Evolutionary conservation across 2,888 invertebrate species (phyloP).

Genomic region (Sisyra nigra): DNA sequence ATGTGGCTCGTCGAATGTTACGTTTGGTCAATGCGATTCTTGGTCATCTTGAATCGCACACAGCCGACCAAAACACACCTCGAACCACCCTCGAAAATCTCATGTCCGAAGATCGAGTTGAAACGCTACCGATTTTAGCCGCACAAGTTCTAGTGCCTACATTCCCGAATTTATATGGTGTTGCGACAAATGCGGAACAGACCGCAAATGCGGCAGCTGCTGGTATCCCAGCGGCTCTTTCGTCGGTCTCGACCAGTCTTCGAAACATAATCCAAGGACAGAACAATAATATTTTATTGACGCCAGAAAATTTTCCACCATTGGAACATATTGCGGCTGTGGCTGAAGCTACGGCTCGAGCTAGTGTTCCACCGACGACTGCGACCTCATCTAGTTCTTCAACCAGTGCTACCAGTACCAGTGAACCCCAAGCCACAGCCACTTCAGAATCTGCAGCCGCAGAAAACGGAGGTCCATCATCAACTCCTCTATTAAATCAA

Average conservation of each 20-base stretch:
- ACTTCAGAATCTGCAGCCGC: neutral
- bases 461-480: too few relatives aligned
- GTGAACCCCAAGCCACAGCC: neutral
- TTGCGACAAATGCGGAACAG: neutral
- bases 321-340: neutral
- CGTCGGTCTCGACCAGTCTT: slow-evolving; percentile 6
- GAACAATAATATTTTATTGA: slow-evolving; percentile 5
- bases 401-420: too few relatives aligned
- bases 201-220: slow-evolving; percentile 6
- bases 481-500: too few relatives aligned
- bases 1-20: slow-evolving; percentile 33
- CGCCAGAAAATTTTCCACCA: too few relatives aligned
- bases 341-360: neutral
- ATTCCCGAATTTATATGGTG: slow-evolving; percentile 3
- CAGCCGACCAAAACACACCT: slow-evolving; percentile 12
- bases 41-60: slow-evolving; percentile 28
- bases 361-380: neutral
- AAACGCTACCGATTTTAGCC: slow-evolving; percentile 19
- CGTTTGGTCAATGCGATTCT: slow-evolving; percentile 27
- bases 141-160: slow-evolving; percentile 14
- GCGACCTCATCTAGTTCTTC: slow-evolving; percentile 3
- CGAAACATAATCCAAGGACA: neutral
- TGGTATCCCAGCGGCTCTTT: slow-evolving; percentile 3
- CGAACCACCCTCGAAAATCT: slow-evolving; percentile 18
- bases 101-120: slow-evolving; percentile 18